Percentiles rank a stretch among this genome's conserved stretches.
phyloP scores from a whole-genome alignment of 2,797 vertebrate genomes.

The Lepilemur septentrionalis region DNA sequence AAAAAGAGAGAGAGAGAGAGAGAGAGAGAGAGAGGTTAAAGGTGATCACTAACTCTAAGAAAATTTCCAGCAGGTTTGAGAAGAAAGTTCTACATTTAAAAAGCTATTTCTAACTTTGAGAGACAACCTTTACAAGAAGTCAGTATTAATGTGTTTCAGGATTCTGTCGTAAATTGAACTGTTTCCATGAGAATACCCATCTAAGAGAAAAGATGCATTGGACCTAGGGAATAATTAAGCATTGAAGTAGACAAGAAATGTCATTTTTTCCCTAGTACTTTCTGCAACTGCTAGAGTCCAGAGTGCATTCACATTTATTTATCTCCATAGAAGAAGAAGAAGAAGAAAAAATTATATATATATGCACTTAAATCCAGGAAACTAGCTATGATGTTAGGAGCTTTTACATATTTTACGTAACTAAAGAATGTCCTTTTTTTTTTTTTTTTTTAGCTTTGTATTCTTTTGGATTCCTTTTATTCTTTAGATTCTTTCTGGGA shows the following conservation, averaged over 20 bases:
- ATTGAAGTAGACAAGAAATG: neutral
- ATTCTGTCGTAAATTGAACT: neutral
- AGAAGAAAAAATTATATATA: no score
- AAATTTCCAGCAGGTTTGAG: neutral
- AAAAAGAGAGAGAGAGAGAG: no score
- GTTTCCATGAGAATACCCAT: neutral
- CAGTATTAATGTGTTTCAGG: neutral
- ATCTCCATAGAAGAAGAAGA: neutral
- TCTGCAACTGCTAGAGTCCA: neutral
- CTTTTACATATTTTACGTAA: neutral
- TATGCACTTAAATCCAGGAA: neutral
- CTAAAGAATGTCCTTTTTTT: neutral
- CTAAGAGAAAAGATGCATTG: neutral
- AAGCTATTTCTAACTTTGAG: conserved; percentile 16
- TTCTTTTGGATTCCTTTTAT: neutral
- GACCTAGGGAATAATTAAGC: neutral
- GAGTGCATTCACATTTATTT: neutral
- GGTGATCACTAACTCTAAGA: conserved; percentile 3
- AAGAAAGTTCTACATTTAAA: neutral
- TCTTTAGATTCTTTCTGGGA: neutral
- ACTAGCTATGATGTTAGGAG: neutral
- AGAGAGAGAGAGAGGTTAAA: neutral
- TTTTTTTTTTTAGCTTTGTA: neutral
- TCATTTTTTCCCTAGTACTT: neutral
- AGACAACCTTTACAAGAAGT: conserved; percentile 11